Base-by-base conservation (phyloP, 1,140 invertebrate genomes). In the Conus ventricosus region DNA sequence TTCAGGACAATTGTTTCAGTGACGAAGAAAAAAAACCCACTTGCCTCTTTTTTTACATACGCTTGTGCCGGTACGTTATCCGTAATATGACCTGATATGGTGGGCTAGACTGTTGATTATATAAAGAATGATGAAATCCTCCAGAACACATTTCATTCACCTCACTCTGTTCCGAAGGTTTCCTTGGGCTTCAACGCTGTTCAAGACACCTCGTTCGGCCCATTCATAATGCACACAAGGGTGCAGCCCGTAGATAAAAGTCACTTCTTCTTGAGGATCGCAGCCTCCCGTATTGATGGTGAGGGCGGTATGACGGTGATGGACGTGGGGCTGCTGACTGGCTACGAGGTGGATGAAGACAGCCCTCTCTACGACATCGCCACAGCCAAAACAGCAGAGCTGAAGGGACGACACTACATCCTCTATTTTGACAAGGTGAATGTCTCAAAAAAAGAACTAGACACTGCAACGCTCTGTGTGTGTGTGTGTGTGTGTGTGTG, bases 341-440 rank as follows among this genome's bases (percentile, higher is more conserved):
- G 92, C 10, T 93, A 92, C 78, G 87, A 89, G 23, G 91, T 90
- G 15, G 91, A 93, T 87, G 67, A 91, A 4, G 90, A 91, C 51
- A 91, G 89, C 57, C 87, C 92, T 15, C n/a, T 53, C 0, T 88
- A 67, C 25, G 54, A 87, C 57, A 10, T 91, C n/a, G 25, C 39
- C 25, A 96, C 97, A 87, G 97, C 98, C 4, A 97, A 97, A 94
- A 96, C 97, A 91, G 97, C 97, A 2, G 97, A 98, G 94, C 97
- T 97, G 0, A 96, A 96, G 13, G 96, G 97, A 88, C 97, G 97
- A 5, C 97, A 97, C 92, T 96, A 98, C 63, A 95, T 97, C 53
- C 95, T 98, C 23, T 98, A 98, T 92, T 98, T 98, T 93, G 97
- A 98, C 91, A 92, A 94, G 92, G 95, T 95, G 90, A 78, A n/a